phyloP scores from a whole-genome alignment of 2,888 invertebrate species.

The Vanessa cardui region DNA sequence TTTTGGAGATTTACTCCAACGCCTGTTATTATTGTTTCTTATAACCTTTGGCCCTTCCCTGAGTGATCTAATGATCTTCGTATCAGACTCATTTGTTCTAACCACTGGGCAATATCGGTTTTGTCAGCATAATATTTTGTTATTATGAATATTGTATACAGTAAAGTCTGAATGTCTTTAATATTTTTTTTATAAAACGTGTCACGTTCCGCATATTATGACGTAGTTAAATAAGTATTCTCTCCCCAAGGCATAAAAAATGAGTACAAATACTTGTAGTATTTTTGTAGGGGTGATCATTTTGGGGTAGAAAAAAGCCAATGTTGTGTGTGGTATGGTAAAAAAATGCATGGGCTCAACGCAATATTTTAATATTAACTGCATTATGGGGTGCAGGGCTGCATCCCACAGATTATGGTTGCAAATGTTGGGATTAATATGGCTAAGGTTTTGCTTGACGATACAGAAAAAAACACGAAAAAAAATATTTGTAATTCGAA shows the following conservation, averaged over 20 bases:
- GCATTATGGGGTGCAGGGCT: slow-evolving; percentile 71
- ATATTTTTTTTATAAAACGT: slow-evolving; percentile 41
- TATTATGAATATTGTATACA: background rate
- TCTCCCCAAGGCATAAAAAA: slow-evolving; percentile 59
- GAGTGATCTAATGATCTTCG: no score
- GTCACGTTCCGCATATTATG: slow-evolving; percentile 56
- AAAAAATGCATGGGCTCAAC: slow-evolving; percentile 77
- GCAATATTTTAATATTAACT: slow-evolving; percentile 83
- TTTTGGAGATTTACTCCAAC: no score
- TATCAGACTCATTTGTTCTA: no score
- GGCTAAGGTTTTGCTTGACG: slow-evolving; percentile 37
- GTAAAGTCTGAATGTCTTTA: slow-evolving; percentile 15
- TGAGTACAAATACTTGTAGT: slow-evolving; percentile 80
- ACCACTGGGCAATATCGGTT: no score
- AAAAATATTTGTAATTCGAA: no score
- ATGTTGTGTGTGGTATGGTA: slow-evolving; percentile 78
- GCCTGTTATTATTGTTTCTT: no score
- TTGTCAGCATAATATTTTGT: no score
- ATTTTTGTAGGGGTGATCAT: slow-evolving; percentile 68
- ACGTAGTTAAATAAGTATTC: slow-evolving; percentile 65
- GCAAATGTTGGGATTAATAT: slow-evolving; percentile 54
- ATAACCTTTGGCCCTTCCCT: no score
- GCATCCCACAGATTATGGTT: slow-evolving; percentile 58
- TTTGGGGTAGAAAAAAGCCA: slow-evolving; percentile 64
- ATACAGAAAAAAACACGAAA: no score